phyloP scores from a whole-genome alignment of 2,888 invertebrate genomes.

The Parascotia fuliginaria region DNA sequence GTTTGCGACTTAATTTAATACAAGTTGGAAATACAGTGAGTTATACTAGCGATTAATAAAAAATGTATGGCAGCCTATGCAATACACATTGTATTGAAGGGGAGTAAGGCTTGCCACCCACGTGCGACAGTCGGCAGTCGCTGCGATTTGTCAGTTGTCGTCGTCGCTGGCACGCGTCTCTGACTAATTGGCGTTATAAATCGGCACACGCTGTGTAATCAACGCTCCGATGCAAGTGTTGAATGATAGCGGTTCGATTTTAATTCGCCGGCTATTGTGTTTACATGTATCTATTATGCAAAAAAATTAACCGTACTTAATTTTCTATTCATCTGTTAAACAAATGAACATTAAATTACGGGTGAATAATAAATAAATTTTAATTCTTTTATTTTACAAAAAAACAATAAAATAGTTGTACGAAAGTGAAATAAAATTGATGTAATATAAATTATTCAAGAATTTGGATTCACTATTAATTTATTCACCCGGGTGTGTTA shows the following conservation, averaged over 20 bases:
- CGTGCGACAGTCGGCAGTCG: constrained; percentile 68
- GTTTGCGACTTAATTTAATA: no score
- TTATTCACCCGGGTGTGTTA: no score
- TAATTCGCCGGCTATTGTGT: constrained; percentile 30
- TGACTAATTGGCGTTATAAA: constrained; percentile 82
- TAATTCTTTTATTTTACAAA: no score
- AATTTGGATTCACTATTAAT: no score
- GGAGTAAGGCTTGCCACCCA: constrained; percentile 62
- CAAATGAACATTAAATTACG: no score
- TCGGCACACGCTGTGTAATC: constrained; percentile 70
- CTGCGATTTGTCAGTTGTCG: constrained; percentile 78
- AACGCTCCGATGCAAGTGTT: constrained; percentile 61
- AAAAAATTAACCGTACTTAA: not conserved
- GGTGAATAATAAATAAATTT: no score
- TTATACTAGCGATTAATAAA: constrained; percentile 21
- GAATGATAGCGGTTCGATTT: constrained; percentile 47
- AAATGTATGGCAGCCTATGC: constrained; percentile 25
- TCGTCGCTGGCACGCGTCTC: constrained; percentile 66
- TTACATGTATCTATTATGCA: not conserved
- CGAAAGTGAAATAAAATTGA: no score
- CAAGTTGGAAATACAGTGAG: not conserved
- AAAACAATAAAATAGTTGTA: no score
- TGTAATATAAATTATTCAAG: no score
- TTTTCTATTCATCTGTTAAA: no score
- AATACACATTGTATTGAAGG: constrained; percentile 31